Evolutionary conservation across 2,113 vertebrate species (phyloP).

Genomic region (Brachirus orientalis): DNA sequence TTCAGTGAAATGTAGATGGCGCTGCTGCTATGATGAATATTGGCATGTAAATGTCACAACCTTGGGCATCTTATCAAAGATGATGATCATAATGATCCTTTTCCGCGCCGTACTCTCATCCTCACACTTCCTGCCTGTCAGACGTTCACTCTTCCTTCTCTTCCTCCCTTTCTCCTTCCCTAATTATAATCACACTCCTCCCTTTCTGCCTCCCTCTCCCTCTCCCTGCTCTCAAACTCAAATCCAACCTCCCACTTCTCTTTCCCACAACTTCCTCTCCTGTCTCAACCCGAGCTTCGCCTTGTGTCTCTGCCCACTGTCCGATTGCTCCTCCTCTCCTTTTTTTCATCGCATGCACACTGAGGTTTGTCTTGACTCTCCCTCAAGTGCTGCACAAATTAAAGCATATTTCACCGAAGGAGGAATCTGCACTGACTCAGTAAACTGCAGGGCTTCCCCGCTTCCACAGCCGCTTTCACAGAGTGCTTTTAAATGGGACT

Average conservation of each 20-base stretch:
- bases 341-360: conserved; percentile 3
- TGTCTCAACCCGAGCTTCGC: no score
- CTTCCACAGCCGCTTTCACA: background rate
- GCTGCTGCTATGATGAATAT: no score
- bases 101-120: background rate
- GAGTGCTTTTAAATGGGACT: conserved; percentile 3
- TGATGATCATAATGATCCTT: background rate
- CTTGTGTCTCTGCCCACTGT: background rate
- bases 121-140: background rate
- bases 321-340: background rate
- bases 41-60: no score
- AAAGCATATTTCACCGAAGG: conserved; percentile 71
- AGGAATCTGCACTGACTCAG: conserved; percentile 54
- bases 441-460: conserved; percentile 46
- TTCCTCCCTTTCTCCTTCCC: background rate
- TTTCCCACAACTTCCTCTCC: no score
- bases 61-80: no score
- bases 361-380: conserved; percentile 47
- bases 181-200: background rate
- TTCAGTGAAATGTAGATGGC: no score
- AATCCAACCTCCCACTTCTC: background rate
- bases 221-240: background rate
- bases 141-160: background rate
- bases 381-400: conserved; percentile 65
- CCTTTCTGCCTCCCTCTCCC: background rate